Evolutionary conservation across 2,797 vertebrate genomes (phyloP), one percentile per base, ranked within the genome.

Genomic region (Tadarida brasiliensis): DNA sequence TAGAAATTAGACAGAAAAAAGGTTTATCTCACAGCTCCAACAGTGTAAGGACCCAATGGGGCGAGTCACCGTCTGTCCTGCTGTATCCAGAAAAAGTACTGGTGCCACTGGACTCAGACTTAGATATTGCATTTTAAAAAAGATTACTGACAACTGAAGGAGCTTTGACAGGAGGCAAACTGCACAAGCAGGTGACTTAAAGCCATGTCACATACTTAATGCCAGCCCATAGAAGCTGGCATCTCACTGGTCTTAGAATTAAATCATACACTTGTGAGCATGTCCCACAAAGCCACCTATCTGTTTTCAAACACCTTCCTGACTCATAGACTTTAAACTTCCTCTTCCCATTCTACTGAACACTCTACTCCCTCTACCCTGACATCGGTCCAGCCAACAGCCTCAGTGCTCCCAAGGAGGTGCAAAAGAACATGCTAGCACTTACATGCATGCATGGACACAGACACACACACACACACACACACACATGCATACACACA

Each of bases 1-100:
- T 65, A 94, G 26, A 71, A 59, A 77, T 70, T 87, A 92, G 90
- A 83, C 47, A 61, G 51, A 68, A 70, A 76, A 83, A 61, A 74
- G 11, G n/a, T 30, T 92, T 35, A 73, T 65, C 19, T 70, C 56
- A 91, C 39, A 81, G 44, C 44, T 76, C 51, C 67, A 56, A 67
- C 78, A 82, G 9, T 22, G 7, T 63, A 70, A 81, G 11, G 47
- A 24, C 47, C 78, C 57, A 61, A 87, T n/a, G 11, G 17, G 67
- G 47, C 91, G 30, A 87, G 77, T 86, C 81, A 87, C 14, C 67
- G 73, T 82, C 83, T 91, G 70, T 44, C 68, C 15, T 91, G 30
- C n/a, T 61, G 22, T 74, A 68, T 68, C n/a, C 85, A 95, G 70
- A 74, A 83, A 87, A 76, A 89, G 33, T 11, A 24, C 63, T 65